A percentile compares a stretch with the other conserved stretches of the same genome.
Evolutionary conservation across 1,140 invertebrate genomes (phyloP).

Genomic region (Cherax destructor): DNA sequence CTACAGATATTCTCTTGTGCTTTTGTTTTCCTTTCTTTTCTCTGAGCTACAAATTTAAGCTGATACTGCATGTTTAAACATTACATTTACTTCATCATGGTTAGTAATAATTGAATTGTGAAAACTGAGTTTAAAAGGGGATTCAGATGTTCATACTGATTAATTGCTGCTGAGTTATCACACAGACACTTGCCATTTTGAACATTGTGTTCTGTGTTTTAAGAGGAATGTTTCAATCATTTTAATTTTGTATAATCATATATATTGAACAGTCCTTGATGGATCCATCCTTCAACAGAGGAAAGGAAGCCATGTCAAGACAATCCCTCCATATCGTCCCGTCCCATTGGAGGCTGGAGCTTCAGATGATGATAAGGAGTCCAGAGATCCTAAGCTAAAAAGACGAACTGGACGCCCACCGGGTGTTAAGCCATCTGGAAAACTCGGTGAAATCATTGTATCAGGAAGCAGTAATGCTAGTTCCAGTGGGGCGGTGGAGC

Average conservation of each 20-base stretch:
- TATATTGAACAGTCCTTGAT: neutral
- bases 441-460: conserved; percentile 52
- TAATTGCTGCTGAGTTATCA: neutral
- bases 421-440: conserved; percentile 44
- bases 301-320: conserved; percentile 71
- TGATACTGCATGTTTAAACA: neutral
- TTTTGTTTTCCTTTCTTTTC: too few relatives aligned
- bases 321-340: conserved; percentile 71
- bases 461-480: conserved; percentile 39
- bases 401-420: conserved; percentile 60
- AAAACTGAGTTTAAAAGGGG: neutral
- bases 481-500: conserved; percentile 21
- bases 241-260: neutral
- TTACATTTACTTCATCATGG: neutral
- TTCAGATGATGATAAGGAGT: conserved; percentile 67
- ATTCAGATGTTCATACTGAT: neutral
- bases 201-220: neutral
- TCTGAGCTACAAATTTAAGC: neutral
- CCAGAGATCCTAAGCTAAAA: conserved; percentile 60
- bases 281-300: conserved; percentile 36
- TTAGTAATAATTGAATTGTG: neutral
- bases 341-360: conserved; percentile 56
- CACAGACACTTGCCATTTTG: neutral
- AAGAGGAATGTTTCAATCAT: neutral
- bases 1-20: too few relatives aligned